Evolutionary conservation across 2,113 vertebrate species (phyloP).

Genomic region (Osmerus mordax): DNA sequence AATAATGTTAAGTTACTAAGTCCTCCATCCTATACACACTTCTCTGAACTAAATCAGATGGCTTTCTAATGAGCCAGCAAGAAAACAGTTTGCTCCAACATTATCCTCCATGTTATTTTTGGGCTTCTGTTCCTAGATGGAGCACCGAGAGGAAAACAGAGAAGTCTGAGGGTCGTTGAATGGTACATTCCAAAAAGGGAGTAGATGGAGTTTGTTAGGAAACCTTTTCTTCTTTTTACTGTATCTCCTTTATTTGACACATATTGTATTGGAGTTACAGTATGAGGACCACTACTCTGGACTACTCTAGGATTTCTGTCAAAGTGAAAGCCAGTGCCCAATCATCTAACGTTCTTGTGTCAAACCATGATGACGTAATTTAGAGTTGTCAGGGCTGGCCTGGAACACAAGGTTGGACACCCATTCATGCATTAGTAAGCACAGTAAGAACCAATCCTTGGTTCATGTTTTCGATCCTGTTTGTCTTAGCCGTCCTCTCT

Average conservation of each 20-base stretch:
- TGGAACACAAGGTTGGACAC: too few species aligned
- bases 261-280: too few species aligned
- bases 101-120: too few species aligned
- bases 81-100: not conserved
- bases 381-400: too few species aligned
- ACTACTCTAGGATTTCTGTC: too few species aligned
- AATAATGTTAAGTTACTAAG: not conserved
- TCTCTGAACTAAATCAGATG: not conserved
- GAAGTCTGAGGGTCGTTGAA: not conserved
- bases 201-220: not conserved
- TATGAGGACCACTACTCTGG: too few species aligned
- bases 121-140: not conserved
- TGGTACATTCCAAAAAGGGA: not conserved
- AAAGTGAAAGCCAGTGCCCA: too few species aligned
- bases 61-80: not conserved
- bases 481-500: conserved; percentile 73
- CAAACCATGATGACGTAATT: too few species aligned
- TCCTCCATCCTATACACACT: not conserved
- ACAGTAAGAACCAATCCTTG: not conserved
- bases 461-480: not conserved
- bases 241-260: too few species aligned
- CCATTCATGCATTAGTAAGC: too few species aligned
- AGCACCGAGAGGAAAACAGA: not conserved
- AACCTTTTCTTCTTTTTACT: too few species aligned
- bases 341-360: too few species aligned